Evolutionary conservation across 1,140 invertebrate genomes (phyloP), one percentile per base, ranked within the genome.

Genomic region (Drosophila paulistorum): DNA sequence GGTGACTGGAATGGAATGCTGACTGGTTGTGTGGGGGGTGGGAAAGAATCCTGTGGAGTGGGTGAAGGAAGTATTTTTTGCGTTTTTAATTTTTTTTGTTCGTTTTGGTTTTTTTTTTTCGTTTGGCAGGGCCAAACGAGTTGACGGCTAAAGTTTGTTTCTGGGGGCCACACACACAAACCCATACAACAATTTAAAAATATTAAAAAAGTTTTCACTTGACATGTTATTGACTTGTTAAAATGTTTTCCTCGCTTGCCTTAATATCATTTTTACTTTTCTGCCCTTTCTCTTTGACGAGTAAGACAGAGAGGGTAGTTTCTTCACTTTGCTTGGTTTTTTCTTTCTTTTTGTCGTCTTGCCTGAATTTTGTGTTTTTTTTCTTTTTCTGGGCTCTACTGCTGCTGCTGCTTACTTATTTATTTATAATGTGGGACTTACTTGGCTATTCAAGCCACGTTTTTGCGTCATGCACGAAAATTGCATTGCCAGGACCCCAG

Each of bases 221-320:
- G 84, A 89, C 85, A 90, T 89, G 85, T 89, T 89, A 89, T 89
- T 89, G 84, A 89, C 84, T 89, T 90, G 84, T 89, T 89, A 89
- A 89, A 89, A 89, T 89, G 84, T 89, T 89, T 84, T 77, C 65
- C 77, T 80, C 81, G 67, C 84, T 74, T 64, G 51, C 65, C 74
- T 45, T 81, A 73, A 72, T 87, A 75, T 84, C 65, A 75, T 84
- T 81, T 75, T 71, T 81, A 76, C 72, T 71, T 75, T 66, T 58
- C 57, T 65, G 11, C 14, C 17, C 51, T 26, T 62, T 48, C 9
- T 37, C 10, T 39, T 45, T 41, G 68, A 61, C 51, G 61, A 76
- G n/a, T 1, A 17, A 10, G 10, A 42, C 5, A 48, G 45, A 51
- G 64, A 73, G 76, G 75, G 69, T 68, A 73, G 76, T 79, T 79